A percentile compares a stretch with the other conserved stretches of the same genome.
These are phyloP conservation scores for Drepana arcuata DNA, from an alignment of 1,140 invertebrate genomes.

Conservation along the genomic window DNA sequence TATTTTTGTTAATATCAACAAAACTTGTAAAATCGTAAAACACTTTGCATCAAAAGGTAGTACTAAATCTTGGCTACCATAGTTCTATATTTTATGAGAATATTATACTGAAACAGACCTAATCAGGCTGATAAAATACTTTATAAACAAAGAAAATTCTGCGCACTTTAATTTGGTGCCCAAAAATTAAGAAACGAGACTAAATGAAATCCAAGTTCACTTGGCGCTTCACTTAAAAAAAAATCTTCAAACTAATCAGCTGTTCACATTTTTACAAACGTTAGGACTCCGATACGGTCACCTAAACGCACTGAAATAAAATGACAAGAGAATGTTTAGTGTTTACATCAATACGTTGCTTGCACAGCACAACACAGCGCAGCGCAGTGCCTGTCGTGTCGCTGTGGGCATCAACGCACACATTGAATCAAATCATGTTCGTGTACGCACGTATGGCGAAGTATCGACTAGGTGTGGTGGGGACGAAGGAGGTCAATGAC, in stretches of 20 bases:
- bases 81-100: too few species aligned
- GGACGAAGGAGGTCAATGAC: conserved; percentile 57
- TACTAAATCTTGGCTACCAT: too few species aligned
- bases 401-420: conserved; percentile 51
- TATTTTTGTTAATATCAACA: too few species aligned
- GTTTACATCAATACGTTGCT: conserved; percentile 64
- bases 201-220: too few species aligned
- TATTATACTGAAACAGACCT: conserved; percentile 22
- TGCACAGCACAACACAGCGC: too few species aligned
- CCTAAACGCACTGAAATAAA: conserved; percentile 60
- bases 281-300: conserved; percentile 36
- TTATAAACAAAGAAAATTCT: conserved; percentile 29
- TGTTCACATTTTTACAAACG: conserved; percentile 47
- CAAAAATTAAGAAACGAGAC: conserved; percentile 7
- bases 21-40: too few species aligned
- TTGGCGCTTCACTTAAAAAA: conserved; percentile 13
- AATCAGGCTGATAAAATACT: conserved; percentile 3
- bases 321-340: conserved; percentile 60
- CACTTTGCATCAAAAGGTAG: too few species aligned
- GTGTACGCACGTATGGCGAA: conserved; percentile 24
- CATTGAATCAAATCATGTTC: conserved; percentile 18
- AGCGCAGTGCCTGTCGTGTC: conserved; percentile 47
- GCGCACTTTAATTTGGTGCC: conserved; percentile 21
- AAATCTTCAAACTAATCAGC: conserved; percentile 31
- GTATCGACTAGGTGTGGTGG: conserved; percentile 39